Evolutionary conservation across 2,797 vertebrate genomes (phyloP), one percentile per base, ranked within the genome.

Genomic region (Anolis apletophallus): DNA sequence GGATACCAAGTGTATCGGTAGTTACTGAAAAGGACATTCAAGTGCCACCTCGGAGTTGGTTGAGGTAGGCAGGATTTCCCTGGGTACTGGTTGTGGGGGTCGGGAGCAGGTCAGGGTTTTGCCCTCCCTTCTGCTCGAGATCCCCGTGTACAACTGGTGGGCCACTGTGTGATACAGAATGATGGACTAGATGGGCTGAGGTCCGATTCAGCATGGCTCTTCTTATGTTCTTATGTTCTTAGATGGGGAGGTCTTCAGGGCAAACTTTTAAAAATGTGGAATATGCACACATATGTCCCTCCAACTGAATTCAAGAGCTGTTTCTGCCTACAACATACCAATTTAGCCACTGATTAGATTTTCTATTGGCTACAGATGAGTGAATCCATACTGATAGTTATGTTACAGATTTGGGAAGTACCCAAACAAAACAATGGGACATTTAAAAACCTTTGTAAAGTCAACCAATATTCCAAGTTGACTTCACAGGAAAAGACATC

Each of bases 401-500:
- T 23, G 6, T 55, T 55, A 26, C 68, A 72, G 68, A 55, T 78
- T 85, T 85, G 50, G 23, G 75, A 69, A 61, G 9, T 57, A 10
- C 50, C 50, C 61, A 67, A 69, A 69, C 55, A 55, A 77, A 84
- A 77, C n/a, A 77, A 79, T 85, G 84, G 36, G 59, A 23, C 14
- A 19, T 46, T 69, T 55, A n/a, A 68, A 57, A 46, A 46, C 14
- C 32, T 75, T 69, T 68, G 14, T 57, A 54, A 68, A 19, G 50
- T 68, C n/a, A 59, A 73, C 34, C 34, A 68, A 19, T 55, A 61
- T 34, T 67, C 34, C 52, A 14, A 52, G 21, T 1, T 71, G 14
- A 67, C 57, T 84, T 76, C 19, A 74, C 17, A 67, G n/a, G 55
- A 23, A 21, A 68, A 68, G 61, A 69, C 54, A 77, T 29, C n/a